These are phyloP conservation scores for Cepphus grylle DNA, from an alignment of 2,113 vertebrate species.

Conservation along the genomic window DNA sequence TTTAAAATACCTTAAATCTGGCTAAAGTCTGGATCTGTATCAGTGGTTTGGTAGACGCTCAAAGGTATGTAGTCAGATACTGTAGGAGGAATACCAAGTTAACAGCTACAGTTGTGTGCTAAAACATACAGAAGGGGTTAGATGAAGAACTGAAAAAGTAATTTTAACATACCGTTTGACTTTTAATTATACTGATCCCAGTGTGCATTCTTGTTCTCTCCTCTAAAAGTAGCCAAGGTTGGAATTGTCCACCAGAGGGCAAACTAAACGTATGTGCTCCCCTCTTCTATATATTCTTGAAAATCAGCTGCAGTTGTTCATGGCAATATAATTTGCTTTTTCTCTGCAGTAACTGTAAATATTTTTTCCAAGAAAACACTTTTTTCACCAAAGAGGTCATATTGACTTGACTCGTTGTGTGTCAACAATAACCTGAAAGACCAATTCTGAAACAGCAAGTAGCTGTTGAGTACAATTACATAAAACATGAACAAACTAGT, in stretches of 20 bases:
- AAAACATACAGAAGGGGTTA: not conserved
- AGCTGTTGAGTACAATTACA: not conserved
- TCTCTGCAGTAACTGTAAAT: not conserved
- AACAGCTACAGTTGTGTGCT: not conserved
- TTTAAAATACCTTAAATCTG: not conserved
- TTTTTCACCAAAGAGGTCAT: rapidly evolving
- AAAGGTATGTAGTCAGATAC: not conserved
- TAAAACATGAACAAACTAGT: not conserved
- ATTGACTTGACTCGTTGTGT: not conserved
- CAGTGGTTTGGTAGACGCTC: not conserved
- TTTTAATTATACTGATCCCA: not conserved
- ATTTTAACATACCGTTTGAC: not conserved
- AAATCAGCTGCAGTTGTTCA: not conserved
- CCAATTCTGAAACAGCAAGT: not conserved
- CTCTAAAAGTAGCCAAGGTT: rapidly evolving
- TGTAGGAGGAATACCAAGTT: not conserved
- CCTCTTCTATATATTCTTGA: not conserved
- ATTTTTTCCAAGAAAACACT: not conserved
- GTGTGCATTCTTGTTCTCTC: not conserved
- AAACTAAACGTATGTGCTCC: not conserved
- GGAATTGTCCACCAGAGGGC: slow-evolving; percentile 20
- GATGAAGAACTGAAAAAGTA: not conserved
- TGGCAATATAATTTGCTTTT: not conserved
- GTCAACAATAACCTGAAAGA: not conserved
- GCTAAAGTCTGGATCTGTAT: not conserved